These are phyloP conservation scores for Anodontia alba DNA, from an alignment of 2,888 invertebrate species.

Conservation along the genomic window DNA sequence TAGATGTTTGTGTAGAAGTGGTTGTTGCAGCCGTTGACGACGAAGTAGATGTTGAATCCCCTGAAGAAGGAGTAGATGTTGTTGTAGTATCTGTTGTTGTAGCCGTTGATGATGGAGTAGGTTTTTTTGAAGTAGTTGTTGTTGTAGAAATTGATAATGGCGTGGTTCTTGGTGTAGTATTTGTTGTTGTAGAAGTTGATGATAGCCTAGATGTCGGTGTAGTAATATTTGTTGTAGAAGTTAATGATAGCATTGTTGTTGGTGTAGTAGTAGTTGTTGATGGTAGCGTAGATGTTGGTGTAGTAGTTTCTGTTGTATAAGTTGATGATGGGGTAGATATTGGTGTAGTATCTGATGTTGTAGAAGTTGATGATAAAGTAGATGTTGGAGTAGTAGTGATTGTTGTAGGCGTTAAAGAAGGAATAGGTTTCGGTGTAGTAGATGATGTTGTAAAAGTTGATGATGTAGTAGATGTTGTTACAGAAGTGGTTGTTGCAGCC, in stretches of 20 bases:
- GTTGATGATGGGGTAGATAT: too few species aligned
- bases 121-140: not conserved
- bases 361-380: too few species aligned
- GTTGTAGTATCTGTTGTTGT: not conserved
- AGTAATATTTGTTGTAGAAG: too few species aligned
- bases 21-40: slow-evolving; percentile 12
- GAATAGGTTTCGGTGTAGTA: not conserved
- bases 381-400: too few species aligned
- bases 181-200: not conserved
- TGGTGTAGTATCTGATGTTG: too few species aligned
- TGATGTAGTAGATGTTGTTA: not conserved
- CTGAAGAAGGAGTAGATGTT: not conserved
- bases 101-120: not conserved
- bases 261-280: too few species aligned
- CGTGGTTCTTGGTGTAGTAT: not conserved
- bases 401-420: not conserved
- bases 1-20: slow-evolving; percentile 18
- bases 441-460: not conserved
- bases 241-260: too few species aligned
- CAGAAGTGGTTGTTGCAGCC: not conserved
- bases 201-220: too few species aligned
- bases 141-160: not conserved
- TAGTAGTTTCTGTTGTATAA: too few species aligned
- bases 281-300: too few species aligned
- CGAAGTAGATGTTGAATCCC: not conserved